Evolutionary conservation across 2,888 invertebrate genomes (phyloP), one percentile per base, ranked within the genome.

Genomic region (Xylota segnis): DNA sequence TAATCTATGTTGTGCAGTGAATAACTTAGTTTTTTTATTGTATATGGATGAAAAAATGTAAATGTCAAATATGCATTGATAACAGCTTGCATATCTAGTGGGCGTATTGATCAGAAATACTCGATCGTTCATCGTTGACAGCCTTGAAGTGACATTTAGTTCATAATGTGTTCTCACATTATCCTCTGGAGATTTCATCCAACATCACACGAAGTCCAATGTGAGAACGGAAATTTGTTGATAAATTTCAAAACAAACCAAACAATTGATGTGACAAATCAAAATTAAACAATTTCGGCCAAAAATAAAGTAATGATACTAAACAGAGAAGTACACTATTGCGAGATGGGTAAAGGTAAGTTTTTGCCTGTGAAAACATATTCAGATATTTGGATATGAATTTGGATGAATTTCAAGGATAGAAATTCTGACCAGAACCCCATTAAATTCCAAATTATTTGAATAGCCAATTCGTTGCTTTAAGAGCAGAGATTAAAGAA

Each of bases 251-350:
- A 63, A 52, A 66, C 45, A 54, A 63, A 79, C 72, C 68, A 79
- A 79, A 79, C 70, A 79, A 79, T 75, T 75, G 79, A 84, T 84
- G 83, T 79, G 83, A 84, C 83, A 70, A 84, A 65, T 79, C 56
- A 63, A 84, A 84, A 84, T 70, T 18, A 12, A 83, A 71, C 37
- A 29, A 16, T 79, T 75, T 84, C 37, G 79, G 61, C 43, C 29
- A 68, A 65, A 23, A 59, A 14, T 43, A 40, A 58, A 37, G 10
- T 9, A 52, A 14, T 59, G 54, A 58, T 27, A 54, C 3, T 65
- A 29, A 72, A n/a, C 16, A 77, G 9, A 9, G 43, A 32, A 65
- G 23, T 50, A 5, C 14, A 7, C 14, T 9, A n/a, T 7, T 27
- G 27, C 6, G 58, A 34, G 66, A 56, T 56, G 58, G 77, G 37